Evolutionary conservation across 2,888 invertebrate species (phyloP).

Genomic region (Entomobrya proxima): DNA sequence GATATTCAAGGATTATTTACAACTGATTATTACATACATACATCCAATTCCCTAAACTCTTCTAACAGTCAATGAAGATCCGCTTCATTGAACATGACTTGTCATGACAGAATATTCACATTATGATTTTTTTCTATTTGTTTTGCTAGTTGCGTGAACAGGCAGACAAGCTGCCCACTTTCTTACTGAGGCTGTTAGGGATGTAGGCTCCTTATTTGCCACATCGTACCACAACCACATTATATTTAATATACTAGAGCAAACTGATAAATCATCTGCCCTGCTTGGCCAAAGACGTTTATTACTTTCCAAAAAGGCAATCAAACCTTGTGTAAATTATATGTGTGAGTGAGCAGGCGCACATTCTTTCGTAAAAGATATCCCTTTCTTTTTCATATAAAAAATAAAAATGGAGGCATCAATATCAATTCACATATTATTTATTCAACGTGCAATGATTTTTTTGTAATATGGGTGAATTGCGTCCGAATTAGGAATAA

Average conservation of each 20-base stretch:
- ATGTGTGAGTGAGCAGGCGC: conserved; percentile 47
- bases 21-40: conserved; percentile 24
- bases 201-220: conserved; percentile 54
- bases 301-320: conserved; percentile 72
- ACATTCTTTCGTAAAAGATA: not conserved
- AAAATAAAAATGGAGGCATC: conserved; percentile 39
- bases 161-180: conserved; percentile 13
- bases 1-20: conserved; percentile 38
- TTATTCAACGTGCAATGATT: conserved; percentile 1
- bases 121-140: conserved; percentile 1
- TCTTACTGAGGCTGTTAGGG: not conserved
- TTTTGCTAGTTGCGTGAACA: not conserved
- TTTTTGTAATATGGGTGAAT: conserved; percentile 64
- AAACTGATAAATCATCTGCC: conserved; percentile 63
- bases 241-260: conserved; percentile 41
- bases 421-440: conserved; percentile 3
- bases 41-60: conserved; percentile 12
- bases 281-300: conserved; percentile 57
- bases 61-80: not conserved
- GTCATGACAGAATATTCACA: conserved; percentile 39
- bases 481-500: conserved; percentile 72
- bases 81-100: conserved; percentile 56
- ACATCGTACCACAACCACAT: conserved; percentile 17
- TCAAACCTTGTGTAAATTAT: conserved; percentile 72
- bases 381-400: not conserved